Percentiles rank a stretch among this genome's conserved stretches.
These are phyloP conservation scores for Champsocephalus esox DNA, from an alignment of 2,797 vertebrate genomes.

Conservation along the genomic window DNA sequence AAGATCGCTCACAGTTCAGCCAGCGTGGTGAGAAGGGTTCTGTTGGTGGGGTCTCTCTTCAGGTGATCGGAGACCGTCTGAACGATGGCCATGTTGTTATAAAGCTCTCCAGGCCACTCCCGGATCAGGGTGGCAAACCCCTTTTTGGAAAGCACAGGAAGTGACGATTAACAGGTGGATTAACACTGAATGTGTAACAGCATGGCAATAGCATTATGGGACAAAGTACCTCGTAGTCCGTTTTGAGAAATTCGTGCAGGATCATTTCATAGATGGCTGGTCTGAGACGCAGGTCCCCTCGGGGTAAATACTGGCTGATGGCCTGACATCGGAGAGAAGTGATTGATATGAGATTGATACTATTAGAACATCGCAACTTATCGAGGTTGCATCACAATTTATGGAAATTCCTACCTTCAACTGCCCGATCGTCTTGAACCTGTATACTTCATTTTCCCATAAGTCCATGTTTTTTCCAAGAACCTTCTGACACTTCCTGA, in stretches of 20 bases:
- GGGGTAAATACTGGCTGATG: constrained; percentile 96
- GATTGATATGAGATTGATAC: constrained; percentile 7
- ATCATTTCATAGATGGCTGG: constrained; percentile 99
- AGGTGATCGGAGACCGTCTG: constrained; percentile 94
- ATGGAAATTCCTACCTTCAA: constrained; percentile 84
- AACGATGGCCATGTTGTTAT: constrained; percentile 97
- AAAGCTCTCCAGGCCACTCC: constrained; percentile 98
- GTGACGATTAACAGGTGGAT: neutral
- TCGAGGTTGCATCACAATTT: neutral
- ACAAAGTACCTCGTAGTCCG: constrained; percentile 92
- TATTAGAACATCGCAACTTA: too few relatives aligned
- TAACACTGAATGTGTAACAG: neutral
- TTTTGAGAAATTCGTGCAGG: constrained; percentile 96
- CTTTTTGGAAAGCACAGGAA: constrained; percentile 71
- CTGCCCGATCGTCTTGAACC: constrained; percentile 97
- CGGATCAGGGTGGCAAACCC: constrained; percentile 95
- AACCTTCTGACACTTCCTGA: constrained; percentile 98
- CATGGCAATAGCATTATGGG: neutral
- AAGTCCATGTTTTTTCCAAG: constrained; percentile 98
- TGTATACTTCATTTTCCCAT: constrained; percentile 98
- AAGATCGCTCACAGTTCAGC: constrained; percentile 92
- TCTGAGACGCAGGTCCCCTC: constrained; percentile 94
- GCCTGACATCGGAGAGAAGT: constrained; percentile 81
- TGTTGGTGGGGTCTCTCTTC: constrained; percentile 92
- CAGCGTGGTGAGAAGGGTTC: constrained; percentile 91